Evolutionary conservation across 2,113 vertebrate species (phyloP), one percentile per base, ranked within the genome.

Genomic region (Pterocles gutturalis): DNA sequence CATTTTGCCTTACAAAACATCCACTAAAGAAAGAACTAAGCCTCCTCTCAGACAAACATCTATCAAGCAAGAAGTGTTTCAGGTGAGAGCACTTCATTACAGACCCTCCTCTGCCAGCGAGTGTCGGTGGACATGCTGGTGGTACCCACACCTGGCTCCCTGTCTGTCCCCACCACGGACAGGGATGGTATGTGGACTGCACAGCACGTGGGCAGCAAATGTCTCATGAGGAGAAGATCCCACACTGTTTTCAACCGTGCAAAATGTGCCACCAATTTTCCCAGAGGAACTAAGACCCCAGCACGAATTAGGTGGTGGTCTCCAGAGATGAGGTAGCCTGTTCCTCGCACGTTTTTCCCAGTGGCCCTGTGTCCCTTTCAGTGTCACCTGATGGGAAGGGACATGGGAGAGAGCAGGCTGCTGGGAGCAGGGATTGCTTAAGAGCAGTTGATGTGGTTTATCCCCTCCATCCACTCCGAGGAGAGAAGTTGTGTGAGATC

Each of bases 101-200:
- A 58, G 38, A 92, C 5, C 7, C 48, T 83, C 5, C 31, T 51
- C 21, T 66, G 48, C 9, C 62, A 7, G 31, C 7, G 25, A 25
- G 43, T 53, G 69, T 17, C 6, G 1, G 7, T 28, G 48, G 62
- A 34, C 11, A 7, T 6, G 9, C 34, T 60, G 80, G 48, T 84
- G 82, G 34, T 3, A 25, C 34, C 17, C 36, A 60, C 38, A 14
- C 7, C 18, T 2, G 20, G 17, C 29, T 69, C 38, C 1, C 17
- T 6, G 17, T 21, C 13, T 65, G 36, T 70, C 31, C 53, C 31
- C 29, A 5, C 17, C 60, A 33, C 0, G 3, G 28, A 7, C 2
- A 5, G 15, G 16, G 31, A 43, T 1, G 2, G 28, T 33, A 4
- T 5, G 1, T 19, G 70, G 25, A 5, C n/a, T 38, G 12, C n/a